Conservation (phyloP, 92 coral and sea anemone genomes). For the Epizoanthus stellaris region DNA sequence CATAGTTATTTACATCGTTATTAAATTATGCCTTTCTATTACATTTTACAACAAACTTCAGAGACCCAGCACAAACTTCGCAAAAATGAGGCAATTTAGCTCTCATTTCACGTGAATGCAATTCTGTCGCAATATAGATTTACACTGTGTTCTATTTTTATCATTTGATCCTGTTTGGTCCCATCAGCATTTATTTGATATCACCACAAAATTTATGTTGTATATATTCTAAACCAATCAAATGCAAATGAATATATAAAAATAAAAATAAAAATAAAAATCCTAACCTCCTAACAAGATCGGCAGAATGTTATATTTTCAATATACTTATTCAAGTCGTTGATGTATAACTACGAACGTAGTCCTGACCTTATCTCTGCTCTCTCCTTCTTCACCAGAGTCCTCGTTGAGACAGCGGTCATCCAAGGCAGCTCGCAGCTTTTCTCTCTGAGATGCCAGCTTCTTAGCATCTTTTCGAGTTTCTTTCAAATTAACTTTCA, state of each 20-base stretch:
- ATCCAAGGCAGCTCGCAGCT: constrained; percentile 51
- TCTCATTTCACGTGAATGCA: background rate
- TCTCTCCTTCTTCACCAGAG: background rate
- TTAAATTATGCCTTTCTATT: no score
- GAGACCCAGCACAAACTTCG: no score
- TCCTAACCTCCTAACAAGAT: background rate
- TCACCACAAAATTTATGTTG: background rate
- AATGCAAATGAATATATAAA: background rate
- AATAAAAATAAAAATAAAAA: background rate
- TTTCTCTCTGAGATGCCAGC: constrained; percentile 60
- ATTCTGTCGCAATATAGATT: background rate
- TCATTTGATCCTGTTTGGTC: background rate
- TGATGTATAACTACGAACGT: background rate
- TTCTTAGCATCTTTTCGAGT: constrained; percentile 66
- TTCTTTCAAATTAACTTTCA: constrained; percentile 66
- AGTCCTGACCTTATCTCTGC: constrained; percentile 1
- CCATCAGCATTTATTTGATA: background rate
- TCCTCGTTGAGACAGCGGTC: background rate
- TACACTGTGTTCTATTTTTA: no score
- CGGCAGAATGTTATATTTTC: background rate
- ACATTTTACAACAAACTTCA: no score
- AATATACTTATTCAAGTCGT: background rate
- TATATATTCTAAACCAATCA: background rate
- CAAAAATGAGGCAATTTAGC: no score
- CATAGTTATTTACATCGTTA: no score